Conservation (phyloP, 1,140 invertebrate species). For the Chrysopa pallens region DNA sequence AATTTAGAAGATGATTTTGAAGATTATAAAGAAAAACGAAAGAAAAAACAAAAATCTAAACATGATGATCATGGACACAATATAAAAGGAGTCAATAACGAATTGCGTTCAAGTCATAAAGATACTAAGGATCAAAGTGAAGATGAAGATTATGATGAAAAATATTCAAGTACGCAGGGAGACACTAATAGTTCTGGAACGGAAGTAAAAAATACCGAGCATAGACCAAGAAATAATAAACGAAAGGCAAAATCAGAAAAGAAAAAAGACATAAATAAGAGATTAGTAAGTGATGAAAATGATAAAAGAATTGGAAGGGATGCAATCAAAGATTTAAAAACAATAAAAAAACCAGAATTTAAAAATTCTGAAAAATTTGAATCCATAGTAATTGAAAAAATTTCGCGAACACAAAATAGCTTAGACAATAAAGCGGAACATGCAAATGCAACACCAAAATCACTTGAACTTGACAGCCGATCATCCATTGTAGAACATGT, state of each 20-base stretch:
- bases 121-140: constrained; percentile 4
- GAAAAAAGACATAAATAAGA: not conserved
- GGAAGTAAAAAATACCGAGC: not conserved
- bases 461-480: no score
- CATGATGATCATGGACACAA: not conserved
- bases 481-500: no score
- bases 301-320: not conserved
- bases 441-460: no score
- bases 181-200: constrained; percentile 5
- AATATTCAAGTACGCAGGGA: constrained; percentile 5
- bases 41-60: not conserved
- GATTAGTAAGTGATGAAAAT: not conserved
- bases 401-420: no score
- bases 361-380: no score
- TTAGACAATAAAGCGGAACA: no score
- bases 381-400: no score
- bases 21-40: not conserved
- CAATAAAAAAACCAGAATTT: no score
- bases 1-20: constrained; percentile 14
- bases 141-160: constrained; percentile 4
- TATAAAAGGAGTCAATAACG: not conserved
- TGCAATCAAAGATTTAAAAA: no score
- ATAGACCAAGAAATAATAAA: not conserved
- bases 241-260: not conserved
- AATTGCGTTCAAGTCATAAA: constrained; percentile 1